Percentiles rank a stretch among this genome's conserved stretches.
Evolutionary conservation across 2,113 vertebrate species (phyloP).

Genomic region (Phyllopteryx taeniolatus): DNA sequence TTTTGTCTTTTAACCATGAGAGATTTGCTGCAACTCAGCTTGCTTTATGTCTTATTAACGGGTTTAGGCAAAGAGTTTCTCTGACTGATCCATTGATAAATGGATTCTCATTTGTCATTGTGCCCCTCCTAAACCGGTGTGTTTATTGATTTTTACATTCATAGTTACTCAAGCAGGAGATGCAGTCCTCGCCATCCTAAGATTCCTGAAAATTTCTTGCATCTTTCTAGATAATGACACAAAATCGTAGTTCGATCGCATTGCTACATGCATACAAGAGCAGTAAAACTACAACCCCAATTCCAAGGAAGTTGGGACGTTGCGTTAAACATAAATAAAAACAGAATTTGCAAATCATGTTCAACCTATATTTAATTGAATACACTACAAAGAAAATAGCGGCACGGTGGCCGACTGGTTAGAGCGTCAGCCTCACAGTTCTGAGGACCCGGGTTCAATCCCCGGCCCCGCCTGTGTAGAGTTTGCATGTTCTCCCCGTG

Average conservation of each 20-base stretch:
- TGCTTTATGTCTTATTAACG: conserved; percentile 52
- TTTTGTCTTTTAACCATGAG: conserved; percentile 52
- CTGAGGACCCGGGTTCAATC: no score
- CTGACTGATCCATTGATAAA: conserved; percentile 53
- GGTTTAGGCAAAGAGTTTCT: conserved; percentile 31
- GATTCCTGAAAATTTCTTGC: conserved; percentile 5
- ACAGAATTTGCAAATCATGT: no score
- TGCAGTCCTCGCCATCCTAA: conserved; percentile 33
- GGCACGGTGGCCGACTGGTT: no score
- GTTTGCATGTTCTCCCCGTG: no score
- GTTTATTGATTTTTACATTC: conserved; percentile 45
- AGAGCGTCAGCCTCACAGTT: no score
- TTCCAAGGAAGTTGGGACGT: no score
- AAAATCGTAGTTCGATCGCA: conserved; percentile 8
- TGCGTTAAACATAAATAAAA: no score
- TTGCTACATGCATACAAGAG: neutral
- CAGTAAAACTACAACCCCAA: neutral
- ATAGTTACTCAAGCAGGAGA: conserved; percentile 48
- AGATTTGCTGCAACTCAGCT: conserved; percentile 40
- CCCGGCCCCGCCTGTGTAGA: no score
- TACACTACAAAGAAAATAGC: no score
- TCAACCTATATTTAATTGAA: no score
- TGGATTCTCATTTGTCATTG: conserved; percentile 21
- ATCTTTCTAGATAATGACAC: neutral
- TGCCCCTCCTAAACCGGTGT: conserved; percentile 47